Evolutionary conservation across 2,113 vertebrate genomes (phyloP).

Genomic region (Sinocyclocheilus anophthalmus): DNA sequence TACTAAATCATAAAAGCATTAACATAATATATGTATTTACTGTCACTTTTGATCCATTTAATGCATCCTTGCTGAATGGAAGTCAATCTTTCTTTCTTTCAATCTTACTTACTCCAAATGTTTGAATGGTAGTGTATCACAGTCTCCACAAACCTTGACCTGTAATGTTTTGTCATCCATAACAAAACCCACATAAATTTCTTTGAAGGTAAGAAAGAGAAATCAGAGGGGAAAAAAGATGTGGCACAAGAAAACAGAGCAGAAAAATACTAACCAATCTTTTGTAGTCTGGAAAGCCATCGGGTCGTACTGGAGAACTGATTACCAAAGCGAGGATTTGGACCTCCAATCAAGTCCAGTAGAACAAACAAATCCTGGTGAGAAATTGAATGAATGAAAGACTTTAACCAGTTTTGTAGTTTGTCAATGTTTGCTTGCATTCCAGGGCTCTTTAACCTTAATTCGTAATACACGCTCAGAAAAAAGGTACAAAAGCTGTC

Average conservation of each 20-base stretch:
- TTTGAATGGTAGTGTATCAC: too few species aligned
- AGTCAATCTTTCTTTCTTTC: too few species aligned
- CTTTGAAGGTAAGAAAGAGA: not conserved
- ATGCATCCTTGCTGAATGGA: too few species aligned
- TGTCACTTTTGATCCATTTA: too few species aligned
- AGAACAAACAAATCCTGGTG: constrained; percentile 89
- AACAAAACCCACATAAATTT: not conserved
- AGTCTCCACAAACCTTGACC: too few species aligned
- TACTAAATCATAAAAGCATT: too few species aligned
- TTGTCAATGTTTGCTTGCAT: not conserved
- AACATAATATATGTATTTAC: too few species aligned
- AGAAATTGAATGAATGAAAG: not conserved
- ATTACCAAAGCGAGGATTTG: constrained; percentile 84
- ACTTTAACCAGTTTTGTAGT: not conserved
- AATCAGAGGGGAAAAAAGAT: too few species aligned
- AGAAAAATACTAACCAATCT: constrained; percentile 81
- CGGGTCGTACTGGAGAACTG: constrained; percentile 82
- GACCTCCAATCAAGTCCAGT: constrained; percentile 91
- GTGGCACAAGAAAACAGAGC: not conserved
- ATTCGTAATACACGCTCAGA: not conserved
- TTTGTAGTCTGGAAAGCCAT: constrained; percentile 88
- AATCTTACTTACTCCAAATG: too few species aligned
- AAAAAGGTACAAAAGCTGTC: too few species aligned
- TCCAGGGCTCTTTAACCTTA: not conserved
- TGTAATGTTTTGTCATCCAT: not conserved